phyloP scores from a whole-genome alignment of 2,888 invertebrate genomes.

The Blastobasis adustella region DNA sequence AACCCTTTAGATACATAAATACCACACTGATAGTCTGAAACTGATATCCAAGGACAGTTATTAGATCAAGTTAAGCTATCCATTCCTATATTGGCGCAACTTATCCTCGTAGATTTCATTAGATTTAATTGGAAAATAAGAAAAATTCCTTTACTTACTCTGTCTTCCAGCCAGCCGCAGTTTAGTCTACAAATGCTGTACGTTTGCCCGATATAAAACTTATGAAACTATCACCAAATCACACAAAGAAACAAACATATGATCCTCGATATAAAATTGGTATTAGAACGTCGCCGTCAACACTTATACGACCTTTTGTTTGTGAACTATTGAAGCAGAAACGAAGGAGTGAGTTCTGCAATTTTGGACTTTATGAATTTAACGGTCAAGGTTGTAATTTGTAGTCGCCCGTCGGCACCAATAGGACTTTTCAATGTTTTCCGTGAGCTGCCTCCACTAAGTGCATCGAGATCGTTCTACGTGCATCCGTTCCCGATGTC shows the following conservation, averaged over 20 bases:
- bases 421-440: too few relatives aligned
- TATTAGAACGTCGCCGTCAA: slow-evolving; percentile 10
- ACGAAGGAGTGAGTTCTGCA: slow-evolving; percentile 10
- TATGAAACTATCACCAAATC: slow-evolving; percentile 10
- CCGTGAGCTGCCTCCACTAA: slow-evolving; percentile 41
- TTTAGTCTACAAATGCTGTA: slow-evolving; percentile 54
- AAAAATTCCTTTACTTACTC: slow-evolving; percentile 53
- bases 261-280: slow-evolving; percentile 13
- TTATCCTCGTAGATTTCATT: slow-evolving; percentile 42
- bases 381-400: too few relatives aligned
- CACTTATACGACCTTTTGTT: slow-evolving; percentile 28
- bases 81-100: slow-evolving; percentile 8
- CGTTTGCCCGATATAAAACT: slow-evolving; percentile 15
- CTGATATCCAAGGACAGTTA: slow-evolving; percentile 9
- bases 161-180: slow-evolving; percentile 49
- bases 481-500: slow-evolving; percentile 64
- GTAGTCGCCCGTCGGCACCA: too few relatives aligned
- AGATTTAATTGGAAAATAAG: slow-evolving; percentile 60
- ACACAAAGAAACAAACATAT: slow-evolving; percentile 10
- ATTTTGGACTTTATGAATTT: slow-evolving; percentile 20
- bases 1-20: too few relatives aligned
- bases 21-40: too few relatives aligned
- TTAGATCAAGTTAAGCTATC: slow-evolving; percentile 23
- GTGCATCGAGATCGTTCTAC: slow-evolving; percentile 66
- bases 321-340: slow-evolving; percentile 15